phyloP scores from a whole-genome alignment of 2,888 invertebrate genomes.

The Erynnis tages region DNA sequence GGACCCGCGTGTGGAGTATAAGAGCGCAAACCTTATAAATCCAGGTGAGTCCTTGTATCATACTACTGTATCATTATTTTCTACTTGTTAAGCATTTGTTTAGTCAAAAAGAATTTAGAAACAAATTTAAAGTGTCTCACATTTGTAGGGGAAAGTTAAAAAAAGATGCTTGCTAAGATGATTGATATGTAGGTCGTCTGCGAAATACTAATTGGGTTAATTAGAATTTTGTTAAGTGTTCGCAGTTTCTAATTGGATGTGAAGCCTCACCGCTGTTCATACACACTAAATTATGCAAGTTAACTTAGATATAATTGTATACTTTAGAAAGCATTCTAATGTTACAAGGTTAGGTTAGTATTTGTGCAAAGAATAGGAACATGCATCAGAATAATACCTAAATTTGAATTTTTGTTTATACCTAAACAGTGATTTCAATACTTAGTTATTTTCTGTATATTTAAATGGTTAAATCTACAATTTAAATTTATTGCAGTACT shows the following conservation, averaged over 20 bases:
- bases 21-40: constrained; percentile 95
- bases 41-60: constrained; percentile 83
- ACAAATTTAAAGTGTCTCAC: too few relatives aligned
- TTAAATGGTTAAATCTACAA: too few relatives aligned
- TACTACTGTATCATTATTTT: not conserved
- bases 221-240: constrained; percentile 12
- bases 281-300: not conserved
- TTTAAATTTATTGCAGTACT: too few relatives aligned
- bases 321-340: not conserved
- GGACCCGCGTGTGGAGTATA: constrained; percentile 90
- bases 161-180: too few relatives aligned
- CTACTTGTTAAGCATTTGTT: not conserved
- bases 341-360: constrained; percentile 3
- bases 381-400: too few relatives aligned
- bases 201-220: constrained; percentile 4
- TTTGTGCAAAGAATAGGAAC: too few relatives aligned
- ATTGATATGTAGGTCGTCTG: constrained; percentile 1
- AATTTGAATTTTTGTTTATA: too few relatives aligned
- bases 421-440: too few relatives aligned
- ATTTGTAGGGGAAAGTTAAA: too few relatives aligned
- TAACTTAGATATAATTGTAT: not conserved
- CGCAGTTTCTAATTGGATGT: constrained; percentile 8
- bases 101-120: not conserved
- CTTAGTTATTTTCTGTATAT: too few relatives aligned
- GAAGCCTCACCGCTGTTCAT: not conserved